Evolutionary conservation across 2,797 vertebrate genomes (phyloP).

Genomic region (Gallinago nigripennis): DNA sequence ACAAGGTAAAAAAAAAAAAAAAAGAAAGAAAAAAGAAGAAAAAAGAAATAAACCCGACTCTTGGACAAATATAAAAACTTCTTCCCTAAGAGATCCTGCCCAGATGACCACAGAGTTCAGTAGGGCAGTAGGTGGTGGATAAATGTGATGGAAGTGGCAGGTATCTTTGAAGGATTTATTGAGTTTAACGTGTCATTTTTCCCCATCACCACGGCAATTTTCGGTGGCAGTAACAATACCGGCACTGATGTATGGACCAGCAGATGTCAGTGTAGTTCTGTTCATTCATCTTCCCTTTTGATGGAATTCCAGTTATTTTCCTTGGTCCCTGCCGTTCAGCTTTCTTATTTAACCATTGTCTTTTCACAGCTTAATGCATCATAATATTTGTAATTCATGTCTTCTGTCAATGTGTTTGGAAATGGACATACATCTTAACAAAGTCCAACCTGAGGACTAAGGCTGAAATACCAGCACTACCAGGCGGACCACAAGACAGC

Average conservation of each 20-base stretch:
- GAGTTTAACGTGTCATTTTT: constrained; percentile 31
- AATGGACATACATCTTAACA: constrained; percentile 53
- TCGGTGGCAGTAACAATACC: constrained; percentile 8
- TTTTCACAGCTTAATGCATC: constrained; percentile 75
- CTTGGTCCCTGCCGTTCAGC: constrained; percentile 30
- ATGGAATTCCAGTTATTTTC: constrained; percentile 69
- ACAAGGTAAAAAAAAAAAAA: not conserved
- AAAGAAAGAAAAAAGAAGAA: too few species aligned
- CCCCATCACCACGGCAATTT: not conserved
- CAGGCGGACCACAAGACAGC: not conserved
- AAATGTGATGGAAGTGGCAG: not conserved
- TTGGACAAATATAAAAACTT: not conserved
- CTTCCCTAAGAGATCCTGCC: not conserved
- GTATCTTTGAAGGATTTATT: constrained; percentile 49
- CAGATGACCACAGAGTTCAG: not conserved
- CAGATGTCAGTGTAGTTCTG: constrained; percentile 83
- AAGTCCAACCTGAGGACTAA: constrained; percentile 14
- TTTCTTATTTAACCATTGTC: constrained; percentile 77
- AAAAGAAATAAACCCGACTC: not conserved
- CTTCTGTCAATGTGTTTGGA: constrained; percentile 50
- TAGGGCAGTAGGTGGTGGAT: not conserved
- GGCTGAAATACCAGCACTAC: not conserved
- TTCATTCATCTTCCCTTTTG: constrained; percentile 77
- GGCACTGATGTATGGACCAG: constrained; percentile 68
- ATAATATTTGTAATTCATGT: constrained; percentile 72